phyloP scores from a whole-genome alignment of 1,140 invertebrate species.

The Scaptomyza montana region DNA sequence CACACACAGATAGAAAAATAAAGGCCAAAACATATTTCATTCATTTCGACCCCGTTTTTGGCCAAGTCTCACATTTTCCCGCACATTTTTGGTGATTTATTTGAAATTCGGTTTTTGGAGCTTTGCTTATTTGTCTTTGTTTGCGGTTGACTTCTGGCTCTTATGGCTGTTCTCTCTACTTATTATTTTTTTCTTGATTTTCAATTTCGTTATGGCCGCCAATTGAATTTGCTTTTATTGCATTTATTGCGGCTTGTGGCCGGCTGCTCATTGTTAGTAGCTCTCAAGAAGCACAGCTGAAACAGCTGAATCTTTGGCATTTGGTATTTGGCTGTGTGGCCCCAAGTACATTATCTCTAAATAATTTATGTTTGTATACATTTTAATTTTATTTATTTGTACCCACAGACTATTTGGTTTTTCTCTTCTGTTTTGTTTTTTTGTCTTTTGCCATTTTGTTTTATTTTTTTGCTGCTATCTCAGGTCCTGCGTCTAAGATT shows the following conservation, averaged over 20 bases:
- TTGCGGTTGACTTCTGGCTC: constrained; percentile 40
- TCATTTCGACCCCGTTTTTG: constrained; percentile 18
- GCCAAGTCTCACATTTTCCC: constrained; percentile 7
- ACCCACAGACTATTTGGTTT: constrained; percentile 66
- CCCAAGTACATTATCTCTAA: constrained; percentile 77
- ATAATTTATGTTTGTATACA: constrained; percentile 82
- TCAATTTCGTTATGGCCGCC: constrained; percentile 60
- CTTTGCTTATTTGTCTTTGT: constrained; percentile 73
- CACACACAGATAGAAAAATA: constrained; percentile 35
- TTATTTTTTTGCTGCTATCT: not conserved
- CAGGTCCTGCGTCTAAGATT: constrained; percentile 32
- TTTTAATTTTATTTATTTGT: constrained; percentile 81
- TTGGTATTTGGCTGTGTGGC: constrained; percentile 5
- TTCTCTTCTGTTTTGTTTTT: constrained; percentile 20
- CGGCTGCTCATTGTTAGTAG: constrained; percentile 66
- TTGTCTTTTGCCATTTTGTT: constrained; percentile 3
- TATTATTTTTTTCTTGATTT: constrained; percentile 36
- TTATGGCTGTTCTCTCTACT: constrained; percentile 15
- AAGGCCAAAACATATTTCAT: constrained; percentile 49
- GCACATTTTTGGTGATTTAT: constrained; percentile 73
- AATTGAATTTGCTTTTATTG: constrained; percentile 80
- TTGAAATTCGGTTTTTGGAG: constrained; percentile 57
- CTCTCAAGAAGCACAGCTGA: constrained; percentile 20
- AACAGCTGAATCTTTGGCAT: constrained; percentile 15
- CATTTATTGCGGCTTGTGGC: constrained; percentile 46